Base-by-base conservation (phyloP, 2,888 invertebrate species). In the Achlya flavicornis region DNA sequence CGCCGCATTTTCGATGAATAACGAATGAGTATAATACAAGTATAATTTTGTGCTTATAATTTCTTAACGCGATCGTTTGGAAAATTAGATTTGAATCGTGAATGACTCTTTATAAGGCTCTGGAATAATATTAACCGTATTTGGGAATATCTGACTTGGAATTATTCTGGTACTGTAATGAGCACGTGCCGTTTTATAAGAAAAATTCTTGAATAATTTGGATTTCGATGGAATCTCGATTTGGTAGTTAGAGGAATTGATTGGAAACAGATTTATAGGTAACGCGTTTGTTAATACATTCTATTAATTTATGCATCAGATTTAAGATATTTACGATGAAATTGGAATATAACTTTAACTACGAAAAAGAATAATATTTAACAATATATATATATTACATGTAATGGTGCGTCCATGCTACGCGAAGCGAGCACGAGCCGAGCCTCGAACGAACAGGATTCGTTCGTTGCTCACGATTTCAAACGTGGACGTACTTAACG, bases 1-100 rank as follows among this genome's bases (percentile, higher is more conserved):
- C 84, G 81, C 70, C 83, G 86, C 83, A 75, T 88, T 91, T 91
- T 90, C 91, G 86, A 92, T 93, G 93, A 93, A 92, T 93, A 93
- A 86, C 75, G 80, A 91, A 92, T 92, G 91, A 92, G 87, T 72
- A 70, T 72, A 73, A 76, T 68, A 72, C 26, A 60, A 75, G 71
- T 74, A 73, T 74, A 72, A 73, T 72, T 76, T 76, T 65, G 73
- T 74, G 78, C 77, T 75, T 72, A 72, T 72, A 66, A 74, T 72
- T 74, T 71, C 74, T 77, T 65, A 68, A 73, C 74, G 76, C 80
- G 78, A 86, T 87, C 79, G 80, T 79, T 82, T 77, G 79, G 82
- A 81, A 84, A 86, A 86, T 84, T 78, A 74, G 76, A 80, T 81
- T 73, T 66, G 69, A 69, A 65, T 67, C 64, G 62, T 66, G 68